These are phyloP conservation scores for Catostomus latipinnis DNA, from an alignment of 2,797 vertebrate genomes.

Conservation along the genomic window DNA sequence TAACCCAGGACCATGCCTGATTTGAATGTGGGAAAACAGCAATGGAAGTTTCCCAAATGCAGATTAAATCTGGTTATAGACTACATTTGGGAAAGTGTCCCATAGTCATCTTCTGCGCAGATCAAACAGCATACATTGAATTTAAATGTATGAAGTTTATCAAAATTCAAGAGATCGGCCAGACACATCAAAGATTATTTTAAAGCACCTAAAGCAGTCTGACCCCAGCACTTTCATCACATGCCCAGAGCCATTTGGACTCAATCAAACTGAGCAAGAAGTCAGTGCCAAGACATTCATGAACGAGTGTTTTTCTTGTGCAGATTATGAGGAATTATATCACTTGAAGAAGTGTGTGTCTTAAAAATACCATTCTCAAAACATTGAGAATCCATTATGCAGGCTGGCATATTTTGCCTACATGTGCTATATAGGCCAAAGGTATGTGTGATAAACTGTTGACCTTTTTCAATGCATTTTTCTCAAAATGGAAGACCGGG, in stretches of 20 bases:
- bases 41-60: conserved; percentile 23
- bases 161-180: conserved; percentile 42
- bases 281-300: conserved; percentile 22
- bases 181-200: conserved; percentile 17
- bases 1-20: conserved; percentile 21
- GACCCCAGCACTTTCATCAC: conserved; percentile 39
- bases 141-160: conserved; percentile 22
- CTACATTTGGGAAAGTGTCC: not conserved
- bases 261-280: conserved; percentile 40
- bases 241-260: conserved; percentile 7
- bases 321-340: conserved; percentile 18
- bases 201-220: conserved; percentile 32
- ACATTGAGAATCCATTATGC: too few relatives aligned
- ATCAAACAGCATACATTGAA: not conserved
- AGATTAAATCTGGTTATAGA: conserved; percentile 11
- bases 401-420: not conserved
- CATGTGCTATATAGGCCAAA: conserved; percentile 6
- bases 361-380: not conserved
- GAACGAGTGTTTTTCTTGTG: conserved; percentile 33
- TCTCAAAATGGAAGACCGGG: too few relatives aligned
- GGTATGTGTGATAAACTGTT: not conserved
- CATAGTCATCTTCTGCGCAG: conserved; percentile 31
- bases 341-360: not conserved
- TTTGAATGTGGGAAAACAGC: conserved; percentile 26
- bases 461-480: not conserved